These are phyloP conservation scores for Tetraodon nigroviridis DNA, from an alignment of 2,113 vertebrate genomes.

Conservation along the genomic window DNA sequence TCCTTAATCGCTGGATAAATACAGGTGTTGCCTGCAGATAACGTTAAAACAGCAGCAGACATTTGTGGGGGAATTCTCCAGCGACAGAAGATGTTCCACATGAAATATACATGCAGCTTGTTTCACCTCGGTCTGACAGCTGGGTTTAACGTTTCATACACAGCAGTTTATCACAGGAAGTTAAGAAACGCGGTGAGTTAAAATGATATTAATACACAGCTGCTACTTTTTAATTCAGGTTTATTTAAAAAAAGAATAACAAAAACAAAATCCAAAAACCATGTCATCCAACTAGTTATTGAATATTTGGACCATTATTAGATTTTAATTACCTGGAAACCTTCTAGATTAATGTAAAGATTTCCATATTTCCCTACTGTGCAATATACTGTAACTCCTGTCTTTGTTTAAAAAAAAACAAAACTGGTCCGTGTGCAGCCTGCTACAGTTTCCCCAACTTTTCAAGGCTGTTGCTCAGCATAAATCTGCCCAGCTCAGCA, in stretches of 20 bases:
- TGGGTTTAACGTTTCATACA: not conserved
- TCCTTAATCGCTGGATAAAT: constrained; percentile 34
- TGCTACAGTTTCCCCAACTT: constrained; percentile 15
- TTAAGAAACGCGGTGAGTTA: too few relatives aligned
- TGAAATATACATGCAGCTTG: not conserved
- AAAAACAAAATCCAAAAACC: too few relatives aligned
- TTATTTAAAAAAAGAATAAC: too few relatives aligned
- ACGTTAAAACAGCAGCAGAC: constrained; percentile 23
- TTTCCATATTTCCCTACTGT: too few relatives aligned
- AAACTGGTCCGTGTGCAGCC: constrained; percentile 14
- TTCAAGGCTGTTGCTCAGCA: not conserved
- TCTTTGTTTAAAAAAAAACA: not conserved
- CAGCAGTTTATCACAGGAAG: too few relatives aligned
- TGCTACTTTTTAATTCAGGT: too few relatives aligned
- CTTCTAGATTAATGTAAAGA: too few relatives aligned
- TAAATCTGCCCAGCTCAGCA: not conserved
- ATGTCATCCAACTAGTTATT: too few relatives aligned
- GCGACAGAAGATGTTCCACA: not conserved
- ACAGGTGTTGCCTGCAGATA: constrained; percentile 12
- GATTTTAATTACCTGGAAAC: too few relatives aligned
- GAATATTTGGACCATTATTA: too few relatives aligned
- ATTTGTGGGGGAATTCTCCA: constrained; percentile 7
- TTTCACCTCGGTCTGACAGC: not conserved
- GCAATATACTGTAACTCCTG: constrained; percentile 1
- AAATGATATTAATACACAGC: too few relatives aligned